phyloP scores from a whole-genome alignment of 2,888 invertebrate genomes.

The Auanema sp. region DNA sequence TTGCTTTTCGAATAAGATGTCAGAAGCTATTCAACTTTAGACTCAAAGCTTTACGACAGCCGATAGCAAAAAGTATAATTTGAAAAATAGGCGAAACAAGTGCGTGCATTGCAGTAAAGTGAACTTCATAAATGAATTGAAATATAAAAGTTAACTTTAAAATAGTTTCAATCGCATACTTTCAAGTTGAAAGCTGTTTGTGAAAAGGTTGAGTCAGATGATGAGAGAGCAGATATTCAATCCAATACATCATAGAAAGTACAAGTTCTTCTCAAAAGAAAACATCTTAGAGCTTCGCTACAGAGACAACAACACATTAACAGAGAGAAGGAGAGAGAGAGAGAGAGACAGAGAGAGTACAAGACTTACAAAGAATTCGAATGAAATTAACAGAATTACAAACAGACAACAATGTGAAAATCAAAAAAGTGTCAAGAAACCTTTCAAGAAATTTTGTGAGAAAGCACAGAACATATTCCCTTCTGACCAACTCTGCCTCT shows the following conservation, averaged over 20 bases:
- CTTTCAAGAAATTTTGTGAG: too few species aligned
- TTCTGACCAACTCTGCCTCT: neutral
- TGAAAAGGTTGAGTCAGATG: too few species aligned
- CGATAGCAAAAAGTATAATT: neutral
- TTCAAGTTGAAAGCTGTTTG: neutral
- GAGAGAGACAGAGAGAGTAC: slow-evolving; percentile 1
- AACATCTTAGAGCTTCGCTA: slow-evolving; percentile 11
- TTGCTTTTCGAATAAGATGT: too few species aligned
- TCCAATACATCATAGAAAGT: slow-evolving; percentile 2
- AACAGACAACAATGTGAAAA: too few species aligned
- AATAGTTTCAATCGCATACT: neutral
- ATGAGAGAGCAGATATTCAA: slow-evolving; percentile 1
- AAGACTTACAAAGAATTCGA: slow-evolving; percentile 6
- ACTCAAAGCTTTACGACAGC: too few species aligned
- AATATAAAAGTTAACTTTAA: slow-evolving; percentile 2
- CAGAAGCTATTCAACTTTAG: too few species aligned
- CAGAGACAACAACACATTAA: slow-evolving; percentile 12
- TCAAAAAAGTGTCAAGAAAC: too few species aligned
- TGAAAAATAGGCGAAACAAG: neutral
- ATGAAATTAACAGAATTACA: neutral
- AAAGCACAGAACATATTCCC: neutral
- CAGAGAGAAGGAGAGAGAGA: slow-evolving; percentile 14
- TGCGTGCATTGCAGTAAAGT: neutral
- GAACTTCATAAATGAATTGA: neutral
- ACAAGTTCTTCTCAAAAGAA: slow-evolving; percentile 15